Percentiles rank a stretch among this genome's conserved stretches.
Conservation (phyloP, 64 coral and sea anemone genomes). For the Astreopora myriophthalma region DNA sequence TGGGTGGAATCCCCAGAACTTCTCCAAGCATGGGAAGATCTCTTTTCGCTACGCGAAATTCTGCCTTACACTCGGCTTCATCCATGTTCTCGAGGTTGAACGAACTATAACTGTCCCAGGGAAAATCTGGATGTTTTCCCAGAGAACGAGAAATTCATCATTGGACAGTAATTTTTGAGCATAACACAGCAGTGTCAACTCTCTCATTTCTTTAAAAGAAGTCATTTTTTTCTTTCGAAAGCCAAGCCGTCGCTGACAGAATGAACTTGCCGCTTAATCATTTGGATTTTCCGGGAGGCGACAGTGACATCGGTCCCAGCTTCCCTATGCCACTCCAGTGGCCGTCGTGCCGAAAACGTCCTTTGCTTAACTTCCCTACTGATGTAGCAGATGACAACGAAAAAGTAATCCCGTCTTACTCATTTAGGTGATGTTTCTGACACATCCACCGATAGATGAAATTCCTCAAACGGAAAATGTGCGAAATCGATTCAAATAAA, state of each 20-base stretch:
- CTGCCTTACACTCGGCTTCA: background rate
- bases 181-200: conserved; percentile 19
- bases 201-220: conserved; percentile 27
- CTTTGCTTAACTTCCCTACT: conserved; percentile 33
- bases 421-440: no score
- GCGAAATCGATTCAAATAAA: no score
- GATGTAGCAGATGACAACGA: no score
- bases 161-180: background rate
- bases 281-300: conserved; percentile 34
- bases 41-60: background rate
- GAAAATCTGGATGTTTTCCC: conserved; percentile 27
- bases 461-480: no score
- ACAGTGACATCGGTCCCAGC: conserved; percentile 4
- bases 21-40: background rate
- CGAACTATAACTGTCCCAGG: background rate
- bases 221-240: background rate
- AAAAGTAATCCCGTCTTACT: no score
- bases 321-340: background rate
- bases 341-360: background rate
- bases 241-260: no score
- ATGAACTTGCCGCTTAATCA: background rate
- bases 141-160: conserved; percentile 12
- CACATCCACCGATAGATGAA: no score
- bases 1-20: background rate
- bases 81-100: background rate